Base-by-base conservation (phyloP, 2,113 vertebrate genomes). In the Gavialis gangeticus region DNA sequence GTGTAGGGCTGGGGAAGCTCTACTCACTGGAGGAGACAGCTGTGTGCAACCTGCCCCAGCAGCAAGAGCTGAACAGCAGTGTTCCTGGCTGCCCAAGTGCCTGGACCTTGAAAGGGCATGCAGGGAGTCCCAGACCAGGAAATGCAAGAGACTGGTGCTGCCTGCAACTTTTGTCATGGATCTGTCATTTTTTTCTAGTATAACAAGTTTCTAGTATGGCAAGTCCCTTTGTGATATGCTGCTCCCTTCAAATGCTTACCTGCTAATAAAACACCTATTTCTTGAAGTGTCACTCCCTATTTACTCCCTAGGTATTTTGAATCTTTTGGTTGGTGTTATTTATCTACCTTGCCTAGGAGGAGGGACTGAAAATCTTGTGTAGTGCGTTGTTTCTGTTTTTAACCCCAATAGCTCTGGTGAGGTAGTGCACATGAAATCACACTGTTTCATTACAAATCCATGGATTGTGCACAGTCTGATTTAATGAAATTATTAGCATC, bases 231-330 rank as follows among this genome's bases (percentile, higher is more conserved):
- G 27, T 6, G 12, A 46, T 10, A 2, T 10, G 25, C 67, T 1
- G 0, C 0, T n/a, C 12, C 3, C 79, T 4, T 13, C 8, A 59
- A 56, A 78, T 75, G 67, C 1, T 0, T 3, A 12, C 0, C 5
- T 84, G 59, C 71, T 30, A 30, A 75, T 34, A 12, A 0, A 22
- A 46, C 5, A 25, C 46, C 91, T 22, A 69, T 57, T 34, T 87
- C 66, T 54, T 58, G 19, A 3, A 0, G 0, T 2, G 60, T 17
- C 1, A 0, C 25, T 64, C 22, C 0, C 0, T 0, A 75, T 83
- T 84, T 64, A 82, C 55, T 62, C 84, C 2, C 0, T 15, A 4
- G 37, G 30, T 4, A 46, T 4, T 19, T 54, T 76, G 25, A 56
- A 60, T 60, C 80, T 46, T 66, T 14, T 27, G 25, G 78, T 59